Evolutionary conservation across 2,888 invertebrate species (phyloP).

Genomic region (Diogma glabrata): DNA sequence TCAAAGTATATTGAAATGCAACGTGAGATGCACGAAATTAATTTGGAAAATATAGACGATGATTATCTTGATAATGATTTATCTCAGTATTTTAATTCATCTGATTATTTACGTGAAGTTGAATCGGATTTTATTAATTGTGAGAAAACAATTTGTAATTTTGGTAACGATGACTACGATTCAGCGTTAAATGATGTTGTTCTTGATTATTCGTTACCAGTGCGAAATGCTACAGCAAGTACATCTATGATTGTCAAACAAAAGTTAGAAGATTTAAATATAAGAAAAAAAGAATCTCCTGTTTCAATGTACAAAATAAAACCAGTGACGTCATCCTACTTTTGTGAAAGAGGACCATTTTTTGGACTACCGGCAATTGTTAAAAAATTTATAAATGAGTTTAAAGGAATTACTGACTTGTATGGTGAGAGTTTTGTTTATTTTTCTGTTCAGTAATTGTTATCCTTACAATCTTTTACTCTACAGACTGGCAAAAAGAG

Average conservation of each 20-base stretch:
- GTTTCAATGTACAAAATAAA: background rate
- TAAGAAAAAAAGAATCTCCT: background rate
- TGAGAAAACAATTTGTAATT: constrained; percentile 41
- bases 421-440: constrained; percentile 52
- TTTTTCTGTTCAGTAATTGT: constrained; percentile 19
- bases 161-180: background rate
- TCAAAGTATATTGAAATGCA: constrained; percentile 9
- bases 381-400: constrained; percentile 55
- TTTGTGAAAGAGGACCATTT: constrained; percentile 42
- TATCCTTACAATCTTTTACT: too few species aligned
- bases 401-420: constrained; percentile 66
- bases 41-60: constrained; percentile 16
- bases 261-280: background rate
- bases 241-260: constrained; percentile 8
- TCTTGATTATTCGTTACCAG: background rate
- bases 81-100: constrained; percentile 21
- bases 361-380: constrained; percentile 68
- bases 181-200: background rate
- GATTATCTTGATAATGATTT: constrained; percentile 24
- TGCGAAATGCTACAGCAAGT: constrained; percentile 10
- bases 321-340: constrained; percentile 10
- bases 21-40: constrained; percentile 9
- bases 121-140: constrained; percentile 37
- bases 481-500: constrained; percentile 93
- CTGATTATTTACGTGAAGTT: constrained; percentile 35